Percentiles rank a stretch among this genome's conserved stretches.
These are phyloP conservation scores for Tragelaphus strepsiceros DNA, from an alignment of 2,113 vertebrate species.

Conservation along the genomic window DNA sequence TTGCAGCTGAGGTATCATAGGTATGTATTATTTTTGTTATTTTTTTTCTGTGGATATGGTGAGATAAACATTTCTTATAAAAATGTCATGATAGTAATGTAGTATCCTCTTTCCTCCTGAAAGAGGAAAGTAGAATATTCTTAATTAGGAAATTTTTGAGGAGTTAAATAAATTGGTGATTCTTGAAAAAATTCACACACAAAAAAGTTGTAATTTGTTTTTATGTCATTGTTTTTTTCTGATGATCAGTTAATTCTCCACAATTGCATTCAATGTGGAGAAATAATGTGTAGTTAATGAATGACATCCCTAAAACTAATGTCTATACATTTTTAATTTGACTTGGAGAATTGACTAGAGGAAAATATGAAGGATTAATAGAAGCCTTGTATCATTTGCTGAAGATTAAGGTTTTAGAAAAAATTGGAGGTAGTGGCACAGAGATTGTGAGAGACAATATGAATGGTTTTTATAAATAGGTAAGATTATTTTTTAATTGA, in stretches of 20 bases:
- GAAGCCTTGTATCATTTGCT: background rate
- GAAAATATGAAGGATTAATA: background rate
- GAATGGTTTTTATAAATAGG: background rate
- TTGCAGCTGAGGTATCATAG: slow-evolving; percentile 81
- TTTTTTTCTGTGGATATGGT: background rate
- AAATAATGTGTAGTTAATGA: background rate
- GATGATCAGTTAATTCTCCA: background rate
- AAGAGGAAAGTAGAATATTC: background rate
- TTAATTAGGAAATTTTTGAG: background rate
- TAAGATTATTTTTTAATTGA: background rate
- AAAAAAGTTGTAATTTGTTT: background rate
- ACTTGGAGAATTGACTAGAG: background rate
- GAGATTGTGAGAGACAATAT: background rate
- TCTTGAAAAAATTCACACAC: background rate
- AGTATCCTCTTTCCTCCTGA: background rate
- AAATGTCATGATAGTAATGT: background rate
- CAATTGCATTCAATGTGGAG: background rate
- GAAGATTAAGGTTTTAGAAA: background rate
- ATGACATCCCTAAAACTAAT: background rate
- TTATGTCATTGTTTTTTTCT: background rate
- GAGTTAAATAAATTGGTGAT: background rate
- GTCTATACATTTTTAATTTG: background rate
- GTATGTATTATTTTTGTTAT: slow-evolving; percentile 66
- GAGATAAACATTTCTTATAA: background rate
- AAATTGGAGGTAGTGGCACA: background rate